A percentile compares a stretch with the other conserved stretches of the same genome.
Conservation (phyloP, 2,888 invertebrate genomes). For the Micropterix aruncella region DNA sequence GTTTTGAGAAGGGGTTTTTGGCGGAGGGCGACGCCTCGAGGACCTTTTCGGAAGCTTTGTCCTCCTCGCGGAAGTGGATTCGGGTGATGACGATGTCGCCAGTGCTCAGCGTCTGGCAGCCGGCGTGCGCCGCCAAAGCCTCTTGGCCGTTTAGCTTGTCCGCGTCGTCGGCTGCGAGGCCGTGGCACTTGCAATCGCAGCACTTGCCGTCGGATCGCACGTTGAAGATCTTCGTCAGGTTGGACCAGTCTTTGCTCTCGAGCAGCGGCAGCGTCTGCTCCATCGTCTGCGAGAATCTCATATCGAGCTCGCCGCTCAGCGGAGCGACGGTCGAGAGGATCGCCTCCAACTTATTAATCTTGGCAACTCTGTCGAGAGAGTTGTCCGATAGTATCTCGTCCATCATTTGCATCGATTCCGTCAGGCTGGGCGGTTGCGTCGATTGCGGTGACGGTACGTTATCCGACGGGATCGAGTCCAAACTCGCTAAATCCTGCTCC, state of each 20-base stretch:
- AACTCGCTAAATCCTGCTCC: constrained; percentile 64
- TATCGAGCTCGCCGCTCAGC: constrained; percentile 44
- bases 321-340: constrained; percentile 69
- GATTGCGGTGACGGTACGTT: constrained; percentile 60
- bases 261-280: constrained; percentile 36
- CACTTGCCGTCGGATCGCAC: constrained; percentile 31
- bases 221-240: constrained; percentile 34
- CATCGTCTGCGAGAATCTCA: constrained; percentile 37
- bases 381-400: constrained; percentile 72
- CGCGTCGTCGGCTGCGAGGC: constrained; percentile 24
- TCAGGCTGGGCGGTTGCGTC: constrained; percentile 67
- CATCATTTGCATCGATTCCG: constrained; percentile 82
- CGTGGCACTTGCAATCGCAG: constrained; percentile 44
- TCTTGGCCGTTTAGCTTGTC: constrained; percentile 32
- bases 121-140: constrained; percentile 28
- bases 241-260: constrained; percentile 39
- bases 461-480: constrained; percentile 69
- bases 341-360: constrained; percentile 76
- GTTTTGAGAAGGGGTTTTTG: constrained; percentile 17
- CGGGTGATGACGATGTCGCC: constrained; percentile 87
- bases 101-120: constrained; percentile 78
- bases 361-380: constrained; percentile 71
- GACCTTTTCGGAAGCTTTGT: constrained; percentile 31
- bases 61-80: constrained; percentile 45
- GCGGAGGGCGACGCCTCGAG: constrained; percentile 31